phyloP scores from a whole-genome alignment of 2,113 vertebrate genomes.

The Malurus melanocephalus region DNA sequence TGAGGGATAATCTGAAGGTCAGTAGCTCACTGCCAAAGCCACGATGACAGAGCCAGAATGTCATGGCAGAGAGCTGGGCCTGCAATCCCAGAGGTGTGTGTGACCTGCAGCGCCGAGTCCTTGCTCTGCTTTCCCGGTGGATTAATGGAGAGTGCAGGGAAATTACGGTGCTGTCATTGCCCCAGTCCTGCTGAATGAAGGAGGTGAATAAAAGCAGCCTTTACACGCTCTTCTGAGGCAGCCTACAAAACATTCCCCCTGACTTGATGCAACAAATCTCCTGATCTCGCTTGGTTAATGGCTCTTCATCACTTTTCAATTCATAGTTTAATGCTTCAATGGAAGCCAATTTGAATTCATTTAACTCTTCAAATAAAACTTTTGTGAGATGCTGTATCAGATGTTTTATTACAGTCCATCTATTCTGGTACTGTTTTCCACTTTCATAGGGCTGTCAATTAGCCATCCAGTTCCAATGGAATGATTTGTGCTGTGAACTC shows the following conservation, averaged over 20 bases:
- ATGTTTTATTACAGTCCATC: slow-evolving; percentile 53
- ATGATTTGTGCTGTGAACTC: slow-evolving; percentile 49
- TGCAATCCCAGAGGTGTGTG: neutral
- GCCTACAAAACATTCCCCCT: neutral
- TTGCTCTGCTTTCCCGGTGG: neutral
- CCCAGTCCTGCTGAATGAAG: neutral
- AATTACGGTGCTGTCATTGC: neutral
- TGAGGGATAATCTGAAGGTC: neutral
- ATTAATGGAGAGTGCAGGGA: neutral
- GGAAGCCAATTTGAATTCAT: slow-evolving; percentile 57
- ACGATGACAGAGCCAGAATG: neutral
- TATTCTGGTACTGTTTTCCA: slow-evolving; percentile 30
- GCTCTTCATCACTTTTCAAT: slow-evolving; percentile 51
- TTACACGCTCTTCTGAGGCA: neutral
- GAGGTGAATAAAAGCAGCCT: neutral
- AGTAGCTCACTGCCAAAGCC: neutral
- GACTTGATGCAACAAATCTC: slow-evolving; percentile 24
- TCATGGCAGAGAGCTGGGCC: neutral
- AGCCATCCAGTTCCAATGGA: slow-evolving; percentile 15
- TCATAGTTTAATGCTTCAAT: slow-evolving; percentile 54
- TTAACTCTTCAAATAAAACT: slow-evolving; percentile 58
- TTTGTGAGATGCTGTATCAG: slow-evolving; percentile 48
- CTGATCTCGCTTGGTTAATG: slow-evolving; percentile 21
- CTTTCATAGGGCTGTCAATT: slow-evolving; percentile 46
- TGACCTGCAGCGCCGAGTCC: neutral